Base-by-base conservation (phyloP, 1,140 invertebrate genomes). In the Druon quercuslanigerum region DNA sequence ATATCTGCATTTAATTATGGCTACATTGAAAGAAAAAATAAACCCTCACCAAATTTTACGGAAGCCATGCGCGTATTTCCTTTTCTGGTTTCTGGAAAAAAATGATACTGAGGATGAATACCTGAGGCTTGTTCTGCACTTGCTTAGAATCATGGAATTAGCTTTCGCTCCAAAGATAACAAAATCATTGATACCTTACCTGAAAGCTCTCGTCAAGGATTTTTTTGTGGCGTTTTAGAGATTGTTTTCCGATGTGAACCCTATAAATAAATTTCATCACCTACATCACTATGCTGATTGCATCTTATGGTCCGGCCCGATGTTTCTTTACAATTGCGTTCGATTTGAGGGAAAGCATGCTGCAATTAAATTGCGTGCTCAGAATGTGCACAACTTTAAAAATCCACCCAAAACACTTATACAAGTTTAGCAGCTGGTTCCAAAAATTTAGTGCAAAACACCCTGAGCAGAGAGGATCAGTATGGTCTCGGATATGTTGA, bases 31-130 rank as follows among this genome's bases (percentile, higher is more conserved):
- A 79, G 54, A 5, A 74, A 12, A 9, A 82, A 85, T 25, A 85
- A 85, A 46, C 84, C 84, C 25, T 83, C 81, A 50, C 73, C 77
- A 7, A 84, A 84, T 78, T 84, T 83, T 52, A 78, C 79, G n/a
- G 71, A 71, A 57, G 1, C 40, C 16, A 78, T 80, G 51, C 56
- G 82, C 14, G 50, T 66, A 50, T 79, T 84, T 73, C 81, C 81
- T 17, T 76, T 85, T 52, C 66, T 84, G 11, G 16, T 82, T 12
- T 50, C 71, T 33, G 17, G 51, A 56, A 73, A n/a, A n/a, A n/a
- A n/a, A n/a, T n/a, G n/a, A n/a, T n/a, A n/a, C n/a, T n/a, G n/a
- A n/a, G n/a, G n/a, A n/a, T n/a, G n/a, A n/a, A n/a, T n/a, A n/a
- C n/a, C n/a, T n/a, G n/a, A n/a, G n/a, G n/a, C n/a, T n/a, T n/a